phyloP scores from a whole-genome alignment of 2,797 vertebrate genomes.

The Lycodopsis pacificus region DNA sequence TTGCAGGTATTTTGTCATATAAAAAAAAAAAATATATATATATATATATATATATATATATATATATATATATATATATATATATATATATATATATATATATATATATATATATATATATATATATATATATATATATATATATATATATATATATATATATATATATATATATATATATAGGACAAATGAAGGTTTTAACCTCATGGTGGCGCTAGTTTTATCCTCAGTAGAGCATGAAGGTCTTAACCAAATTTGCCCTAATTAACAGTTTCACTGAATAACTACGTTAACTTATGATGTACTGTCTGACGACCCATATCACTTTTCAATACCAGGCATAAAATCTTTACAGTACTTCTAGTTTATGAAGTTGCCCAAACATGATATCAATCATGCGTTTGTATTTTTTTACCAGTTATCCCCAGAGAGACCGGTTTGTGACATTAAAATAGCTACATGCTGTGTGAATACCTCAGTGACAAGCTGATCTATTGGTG shows the following conservation, averaged over 20 bases:
- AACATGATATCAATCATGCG: slow-evolving; percentile 28
- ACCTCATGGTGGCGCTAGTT: background rate
- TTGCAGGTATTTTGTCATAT: background rate
- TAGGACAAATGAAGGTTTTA: background rate
- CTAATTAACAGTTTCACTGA: background rate
- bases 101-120: too few species aligned
- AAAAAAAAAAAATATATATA: background rate
- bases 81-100: too few species aligned
- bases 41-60: too few species aligned
- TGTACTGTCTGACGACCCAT: background rate
- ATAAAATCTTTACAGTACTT: slow-evolving; percentile 8
- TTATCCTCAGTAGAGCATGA: background rate
- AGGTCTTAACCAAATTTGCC: background rate
- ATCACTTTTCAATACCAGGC: slow-evolving; percentile 16
- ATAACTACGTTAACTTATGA: background rate
- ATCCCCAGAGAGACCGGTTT: slow-evolving; percentile 57
- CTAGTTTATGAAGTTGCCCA: slow-evolving; percentile 14
- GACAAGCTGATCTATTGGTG: slow-evolving; percentile 64
- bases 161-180: too few species aligned
- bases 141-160: too few species aligned
- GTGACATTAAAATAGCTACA: slow-evolving; percentile 50
- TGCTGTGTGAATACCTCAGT: slow-evolving; percentile 53
- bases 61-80: too few species aligned
- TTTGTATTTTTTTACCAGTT: slow-evolving; percentile 50
- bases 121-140: background rate